Percentiles rank a stretch among this genome's conserved stretches.
These are phyloP conservation scores for Acanthaster planci DNA, from an alignment of 35 echinoderm and acorn worm genomes.

Conservation along the genomic window DNA sequence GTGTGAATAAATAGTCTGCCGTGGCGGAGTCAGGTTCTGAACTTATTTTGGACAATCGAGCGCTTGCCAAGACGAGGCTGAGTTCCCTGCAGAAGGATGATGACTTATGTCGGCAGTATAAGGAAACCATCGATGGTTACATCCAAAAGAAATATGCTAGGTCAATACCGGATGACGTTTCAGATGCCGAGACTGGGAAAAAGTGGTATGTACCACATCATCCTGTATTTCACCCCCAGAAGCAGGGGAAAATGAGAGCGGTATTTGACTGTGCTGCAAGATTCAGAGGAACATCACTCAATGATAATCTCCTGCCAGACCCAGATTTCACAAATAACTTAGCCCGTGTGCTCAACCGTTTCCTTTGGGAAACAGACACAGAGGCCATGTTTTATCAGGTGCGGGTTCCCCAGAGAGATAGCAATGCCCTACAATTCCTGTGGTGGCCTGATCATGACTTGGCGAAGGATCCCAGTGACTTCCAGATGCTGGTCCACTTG, in stretches of 20 bases:
- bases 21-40: neutral
- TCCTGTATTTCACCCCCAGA: slow-evolving; percentile 56
- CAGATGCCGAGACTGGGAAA: neutral
- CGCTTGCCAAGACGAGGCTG: slow-evolving; percentile 49
- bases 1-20: slow-evolving; percentile 45
- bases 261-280: slow-evolving; percentile 72
- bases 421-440: slow-evolving; percentile 40
- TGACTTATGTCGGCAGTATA: slow-evolving; percentile 50
- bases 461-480: slow-evolving; percentile 19
- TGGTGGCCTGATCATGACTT: slow-evolving; percentile 54
- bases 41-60: slow-evolving; percentile 47
- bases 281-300: neutral
- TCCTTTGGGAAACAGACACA: slow-evolving; percentile 46
- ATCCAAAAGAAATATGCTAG: slow-evolving; percentile 61
- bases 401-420: slow-evolving; percentile 28
- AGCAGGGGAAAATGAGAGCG: slow-evolving; percentile 62
- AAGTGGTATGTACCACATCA: slow-evolving; percentile 77
- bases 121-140: slow-evolving; percentile 42
- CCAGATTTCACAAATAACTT: slow-evolving; percentile 39
- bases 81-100: slow-evolving; percentile 32
- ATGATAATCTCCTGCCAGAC: slow-evolving; percentile 41
- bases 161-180: slow-evolving; percentile 45
- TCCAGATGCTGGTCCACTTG: slow-evolving; percentile 37
- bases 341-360: slow-evolving; percentile 35
- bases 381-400: slow-evolving; percentile 69